Base-by-base conservation (phyloP, 2,888 invertebrate genomes). In the Volucella inflata region DNA sequence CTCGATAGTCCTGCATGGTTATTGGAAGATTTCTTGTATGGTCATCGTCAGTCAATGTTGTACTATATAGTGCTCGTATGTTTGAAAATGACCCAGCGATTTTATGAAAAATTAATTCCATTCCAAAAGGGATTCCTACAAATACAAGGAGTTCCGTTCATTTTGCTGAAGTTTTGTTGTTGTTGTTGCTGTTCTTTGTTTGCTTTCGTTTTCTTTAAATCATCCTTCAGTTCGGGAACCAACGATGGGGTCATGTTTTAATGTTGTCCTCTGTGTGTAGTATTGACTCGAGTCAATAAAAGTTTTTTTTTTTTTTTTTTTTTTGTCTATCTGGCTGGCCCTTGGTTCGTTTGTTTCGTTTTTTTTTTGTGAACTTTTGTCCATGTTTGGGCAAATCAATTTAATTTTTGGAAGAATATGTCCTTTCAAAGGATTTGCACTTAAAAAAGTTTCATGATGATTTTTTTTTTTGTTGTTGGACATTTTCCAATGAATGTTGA, bases 81-180 rank as follows among this genome's bases (percentile, higher is more conserved):
- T n/a, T 30, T 30, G 30, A 77, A 57, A 81, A 77, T 85, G 81
- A 81, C 76, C 81, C 48, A 48, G 85, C 81, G 80, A 68, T 64
- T 85, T 85, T 81, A 85, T 85, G 81, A 85, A 85, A 85, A 81
- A 85, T 85, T 81, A 44, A 85, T 85, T 77, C 81, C 55, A 60
- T 85, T 67, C 76, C 85, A 55, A 62, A 53, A 76, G 85, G 85
- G 70, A 75, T 60, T 12, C 16, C 6, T 30, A 30, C 30, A 6
- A 30, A 30, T 48, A 40, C 30, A 51, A 46, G 36, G 40, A 30
- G 30, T 30, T 6, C 30, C 6, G 30, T 30, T 30, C 30, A 6
- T 57, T 51, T 60, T n/a, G 46, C 30, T 16, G 64, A 14, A 9
- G 50, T 17, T 44, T 46, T 40, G 46, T 38, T 48, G 17, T 48